Conservation (phyloP, 1,140 invertebrate species). For the Nautilus pompilius region DNA sequence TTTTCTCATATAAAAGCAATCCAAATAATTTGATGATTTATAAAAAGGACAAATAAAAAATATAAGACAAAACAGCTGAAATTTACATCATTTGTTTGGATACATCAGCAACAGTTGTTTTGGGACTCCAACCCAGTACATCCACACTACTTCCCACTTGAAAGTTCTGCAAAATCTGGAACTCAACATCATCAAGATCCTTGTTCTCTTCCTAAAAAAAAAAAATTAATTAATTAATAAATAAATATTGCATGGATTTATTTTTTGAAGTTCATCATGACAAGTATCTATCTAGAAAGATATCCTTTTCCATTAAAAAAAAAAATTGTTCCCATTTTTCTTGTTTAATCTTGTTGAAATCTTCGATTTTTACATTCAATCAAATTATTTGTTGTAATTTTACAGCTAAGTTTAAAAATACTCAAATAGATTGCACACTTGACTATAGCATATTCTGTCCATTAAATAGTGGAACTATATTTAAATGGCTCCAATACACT, state of each 20-base stretch:
- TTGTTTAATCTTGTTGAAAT: neutral
- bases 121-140: slow-evolving; percentile 46
- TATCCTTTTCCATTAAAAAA: too few species aligned
- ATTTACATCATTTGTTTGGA: neutral
- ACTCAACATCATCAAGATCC: slow-evolving; percentile 36
- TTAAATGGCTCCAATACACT: too few species aligned
- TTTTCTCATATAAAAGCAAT: too few species aligned
- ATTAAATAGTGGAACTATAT: too few species aligned
- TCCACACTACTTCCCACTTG: slow-evolving; percentile 31
- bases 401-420: too few species aligned
- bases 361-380: neutral
- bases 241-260: neutral
- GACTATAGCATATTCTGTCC: too few species aligned
- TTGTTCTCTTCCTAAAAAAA: slow-evolving; percentile 37
- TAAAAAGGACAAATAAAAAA: too few species aligned
- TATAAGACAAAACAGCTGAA: too few species aligned
- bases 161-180: slow-evolving; percentile 30
- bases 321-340: neutral
- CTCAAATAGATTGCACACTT: too few species aligned
- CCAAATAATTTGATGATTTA: too few species aligned
- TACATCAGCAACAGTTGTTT: slow-evolving; percentile 18
- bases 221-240: slow-evolving; percentile 6
- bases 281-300: neutral
- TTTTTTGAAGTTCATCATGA: neutral
- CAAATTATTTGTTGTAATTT: too few species aligned